phyloP scores from a whole-genome alignment of 2,113 vertebrate species.

The Anoura caudifer region DNA sequence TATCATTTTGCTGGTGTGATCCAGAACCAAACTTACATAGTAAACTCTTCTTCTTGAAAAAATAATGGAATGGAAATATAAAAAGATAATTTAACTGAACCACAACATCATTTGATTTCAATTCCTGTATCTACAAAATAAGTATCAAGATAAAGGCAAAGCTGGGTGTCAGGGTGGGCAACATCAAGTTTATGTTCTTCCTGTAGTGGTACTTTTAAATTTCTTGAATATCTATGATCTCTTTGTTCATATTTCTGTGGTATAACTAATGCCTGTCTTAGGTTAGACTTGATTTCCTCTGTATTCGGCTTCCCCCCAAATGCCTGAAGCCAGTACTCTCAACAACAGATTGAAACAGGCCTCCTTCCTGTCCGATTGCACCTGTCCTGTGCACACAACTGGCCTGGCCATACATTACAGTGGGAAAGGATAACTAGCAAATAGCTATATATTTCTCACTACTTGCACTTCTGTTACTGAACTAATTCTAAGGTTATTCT shows the following conservation, averaged over 20 bases:
- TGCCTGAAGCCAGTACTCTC: background rate
- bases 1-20: background rate
- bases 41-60: background rate
- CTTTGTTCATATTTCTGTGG: slow-evolving; percentile 6
- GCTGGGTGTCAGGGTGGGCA: background rate
- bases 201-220: background rate
- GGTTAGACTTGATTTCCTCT: background rate
- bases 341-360: background rate
- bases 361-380: background rate
- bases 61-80: background rate
- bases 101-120: background rate
- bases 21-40: slow-evolving; percentile 3
- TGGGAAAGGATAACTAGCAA: background rate
- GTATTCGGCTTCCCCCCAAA: background rate
- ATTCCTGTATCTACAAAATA: background rate
- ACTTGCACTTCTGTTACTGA: background rate
- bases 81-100: slow-evolving; percentile 13
- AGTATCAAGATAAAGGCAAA: background rate
- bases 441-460: background rate
- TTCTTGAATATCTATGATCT: background rate
- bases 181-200: background rate
- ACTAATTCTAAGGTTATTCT: background rate
- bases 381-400: background rate
- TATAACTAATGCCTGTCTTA: background rate
- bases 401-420: background rate